phyloP scores from a whole-genome alignment of 1,140 invertebrate genomes.

The Cotesia vestalis region DNA sequence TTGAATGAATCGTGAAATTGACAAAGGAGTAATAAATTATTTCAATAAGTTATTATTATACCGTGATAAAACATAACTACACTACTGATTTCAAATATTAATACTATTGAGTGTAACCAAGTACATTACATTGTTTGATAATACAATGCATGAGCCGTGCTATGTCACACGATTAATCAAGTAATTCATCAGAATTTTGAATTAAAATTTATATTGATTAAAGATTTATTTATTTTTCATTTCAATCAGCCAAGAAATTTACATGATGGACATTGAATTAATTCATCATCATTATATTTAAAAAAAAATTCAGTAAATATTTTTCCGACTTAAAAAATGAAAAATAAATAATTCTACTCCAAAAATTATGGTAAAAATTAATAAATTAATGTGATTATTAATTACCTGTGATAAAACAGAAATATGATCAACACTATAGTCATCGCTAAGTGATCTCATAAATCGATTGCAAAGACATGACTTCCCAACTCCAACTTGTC shows the following conservation, averaged over 20 bases:
- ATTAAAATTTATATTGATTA: neutral
- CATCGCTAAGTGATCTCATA: constrained; percentile 92
- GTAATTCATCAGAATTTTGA: no score
- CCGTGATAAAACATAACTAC: neutral
- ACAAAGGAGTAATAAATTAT: no score
- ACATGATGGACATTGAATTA: no score
- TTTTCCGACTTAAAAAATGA: no score
- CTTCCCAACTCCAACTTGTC: constrained; percentile 94
- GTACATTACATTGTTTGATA: no score
- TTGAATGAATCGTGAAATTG: neutral
- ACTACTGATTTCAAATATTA: no score
- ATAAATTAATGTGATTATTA: neutral
- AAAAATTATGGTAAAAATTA: constrained; percentile 14
- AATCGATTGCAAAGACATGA: constrained; percentile 98
- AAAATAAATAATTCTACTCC: no score
- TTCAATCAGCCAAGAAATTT: no score
- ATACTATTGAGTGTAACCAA: no score
- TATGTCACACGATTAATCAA: no score
- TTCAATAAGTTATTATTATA: neutral
- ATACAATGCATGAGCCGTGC: no score
- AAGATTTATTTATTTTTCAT: constrained; percentile 1
- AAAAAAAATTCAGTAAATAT: neutral
- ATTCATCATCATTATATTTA: no score
- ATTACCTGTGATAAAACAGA: constrained; percentile 91
- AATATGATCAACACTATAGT: constrained; percentile 97